Evolutionary conservation across 1,140 invertebrate species (phyloP), one percentile per base, ranked within the genome.

Genomic region (Nasonia giraulti): DNA sequence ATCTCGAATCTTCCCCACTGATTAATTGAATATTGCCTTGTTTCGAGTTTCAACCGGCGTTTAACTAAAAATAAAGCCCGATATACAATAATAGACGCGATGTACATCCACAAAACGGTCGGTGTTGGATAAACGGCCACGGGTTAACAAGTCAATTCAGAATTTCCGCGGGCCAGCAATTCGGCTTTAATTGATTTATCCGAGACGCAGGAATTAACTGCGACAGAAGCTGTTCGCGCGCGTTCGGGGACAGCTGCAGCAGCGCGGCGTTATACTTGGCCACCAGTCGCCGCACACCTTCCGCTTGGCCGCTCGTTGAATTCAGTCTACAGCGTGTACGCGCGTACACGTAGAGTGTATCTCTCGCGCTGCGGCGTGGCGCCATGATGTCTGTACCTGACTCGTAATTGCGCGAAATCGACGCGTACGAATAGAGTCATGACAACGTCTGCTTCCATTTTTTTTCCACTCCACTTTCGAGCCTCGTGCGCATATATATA

Each of bases 141-240:
- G 73, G 17, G 37, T 73, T 73, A 50, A 50, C 47, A 50, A 50
- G 47, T 17, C 6, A 62, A 10, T 75, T 40, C 33, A 44, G 73
- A 33, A 75, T 40, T 75, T 44, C 73, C 14, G 17, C 73, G 74
- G 6, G 2, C 14, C 6, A 62, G 40, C 40, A 27, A 23, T 76
- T 76, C 20, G 12, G 74, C 74, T 27, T 47, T 76, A 76, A 76
- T 76, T 76, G 40, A 76, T 76, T 76, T 50, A 75, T 50, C 74
- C n/a, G 40, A 76, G 40, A 76, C 44, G 74, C n/a, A 44, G 40
- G n/a, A 76, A 47, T 76, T 76, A 76, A 76, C 74, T 50, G 23
- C 68, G 10, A 23, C 62, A 10, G 66, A 69, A 27, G 66, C 23
- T 10, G 68, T 33, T 33, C 68, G 68, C 68, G 68, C 68, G 23